These are phyloP conservation scores for Achroia grisella DNA, from an alignment of 1,140 invertebrate genomes.

Conservation along the genomic window DNA sequence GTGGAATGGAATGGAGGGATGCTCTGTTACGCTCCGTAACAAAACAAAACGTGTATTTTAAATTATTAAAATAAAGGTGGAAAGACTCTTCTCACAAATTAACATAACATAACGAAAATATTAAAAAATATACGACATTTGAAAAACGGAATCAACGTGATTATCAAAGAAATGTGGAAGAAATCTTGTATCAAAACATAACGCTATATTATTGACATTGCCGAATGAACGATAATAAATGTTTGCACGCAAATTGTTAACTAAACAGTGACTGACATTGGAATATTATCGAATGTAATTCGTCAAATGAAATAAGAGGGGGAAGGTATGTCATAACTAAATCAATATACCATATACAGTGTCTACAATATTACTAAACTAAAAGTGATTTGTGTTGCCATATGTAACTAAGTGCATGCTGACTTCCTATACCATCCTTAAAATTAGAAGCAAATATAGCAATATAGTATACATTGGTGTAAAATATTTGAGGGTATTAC, in stretches of 20 bases:
- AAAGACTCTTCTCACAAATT: no score
- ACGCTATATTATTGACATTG: slow-evolving; percentile 16
- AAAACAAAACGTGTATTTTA: no score
- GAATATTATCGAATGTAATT: slow-evolving; percentile 22
- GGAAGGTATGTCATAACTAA: slow-evolving; percentile 17
- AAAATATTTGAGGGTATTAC: slow-evolving; percentile 38
- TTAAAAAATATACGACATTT: no score
- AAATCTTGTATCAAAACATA: not conserved
- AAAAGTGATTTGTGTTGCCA: slow-evolving; percentile 41
- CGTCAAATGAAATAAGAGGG: slow-evolving; percentile 19
- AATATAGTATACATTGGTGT: slow-evolving; percentile 1
- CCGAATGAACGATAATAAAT: slow-evolving; percentile 4
- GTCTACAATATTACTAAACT: slow-evolving; percentile 42
- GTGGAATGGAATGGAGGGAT: slow-evolving; percentile 32
- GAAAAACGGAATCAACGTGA: no score
- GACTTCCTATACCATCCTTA: slow-evolving; percentile 34
- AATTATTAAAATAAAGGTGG: no score
- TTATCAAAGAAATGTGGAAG: not conserved
- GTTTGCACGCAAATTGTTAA: slow-evolving; percentile 20
- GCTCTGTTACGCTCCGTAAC: slow-evolving; percentile 7
- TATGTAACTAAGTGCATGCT: slow-evolving; percentile 53
- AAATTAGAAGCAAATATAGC: slow-evolving; percentile 45
- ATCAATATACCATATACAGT: slow-evolving; percentile 24
- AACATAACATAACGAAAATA: no score
- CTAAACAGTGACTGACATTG: slow-evolving; percentile 36